Evolutionary conservation across 2,888 invertebrate species (phyloP).

Genomic region (Temnothorax ravouxi): DNA sequence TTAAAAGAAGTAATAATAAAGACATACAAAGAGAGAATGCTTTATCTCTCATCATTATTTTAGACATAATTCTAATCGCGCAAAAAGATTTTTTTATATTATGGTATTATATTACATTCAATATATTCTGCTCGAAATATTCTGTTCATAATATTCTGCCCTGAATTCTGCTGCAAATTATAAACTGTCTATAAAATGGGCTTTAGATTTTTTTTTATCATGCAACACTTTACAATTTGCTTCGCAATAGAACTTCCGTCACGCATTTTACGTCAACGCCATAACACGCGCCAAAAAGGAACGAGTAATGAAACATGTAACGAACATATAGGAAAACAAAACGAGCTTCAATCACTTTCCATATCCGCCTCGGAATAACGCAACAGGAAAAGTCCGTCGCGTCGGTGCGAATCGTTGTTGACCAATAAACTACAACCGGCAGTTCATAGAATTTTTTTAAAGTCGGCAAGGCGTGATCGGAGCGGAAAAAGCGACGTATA

Average conservation of each 20-base stretch:
- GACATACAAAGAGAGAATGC: neutral
- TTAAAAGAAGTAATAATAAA: neutral
- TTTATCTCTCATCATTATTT: neutral
- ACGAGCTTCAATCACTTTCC: constrained; percentile 47
- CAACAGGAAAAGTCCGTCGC: constrained; percentile 24
- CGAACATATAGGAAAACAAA: constrained; percentile 35
- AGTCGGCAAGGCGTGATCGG: constrained; percentile 22
- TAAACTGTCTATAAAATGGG: constrained; percentile 6
- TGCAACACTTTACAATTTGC: neutral
- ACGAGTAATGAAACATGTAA: constrained; percentile 38
- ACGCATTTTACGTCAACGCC: constrained; percentile 6
- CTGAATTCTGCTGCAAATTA: neutral
- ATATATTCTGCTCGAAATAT: neutral
- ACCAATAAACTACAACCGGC: constrained; percentile 39
- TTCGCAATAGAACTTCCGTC: neutral
- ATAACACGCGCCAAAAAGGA: constrained; percentile 25
- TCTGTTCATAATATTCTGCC: neutral
- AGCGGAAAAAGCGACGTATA: constrained; percentile 25
- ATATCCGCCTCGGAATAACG: constrained; percentile 45
- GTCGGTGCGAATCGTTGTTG: constrained; percentile 41
- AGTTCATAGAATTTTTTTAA: constrained; percentile 28
- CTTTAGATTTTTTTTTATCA: constrained; percentile 9
- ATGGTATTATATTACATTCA: neutral
- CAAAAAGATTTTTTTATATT: neutral
- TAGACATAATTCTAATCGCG: neutral